phyloP scores from a whole-genome alignment of 2,797 vertebrate genomes.

The Lophura swinhoii region DNA sequence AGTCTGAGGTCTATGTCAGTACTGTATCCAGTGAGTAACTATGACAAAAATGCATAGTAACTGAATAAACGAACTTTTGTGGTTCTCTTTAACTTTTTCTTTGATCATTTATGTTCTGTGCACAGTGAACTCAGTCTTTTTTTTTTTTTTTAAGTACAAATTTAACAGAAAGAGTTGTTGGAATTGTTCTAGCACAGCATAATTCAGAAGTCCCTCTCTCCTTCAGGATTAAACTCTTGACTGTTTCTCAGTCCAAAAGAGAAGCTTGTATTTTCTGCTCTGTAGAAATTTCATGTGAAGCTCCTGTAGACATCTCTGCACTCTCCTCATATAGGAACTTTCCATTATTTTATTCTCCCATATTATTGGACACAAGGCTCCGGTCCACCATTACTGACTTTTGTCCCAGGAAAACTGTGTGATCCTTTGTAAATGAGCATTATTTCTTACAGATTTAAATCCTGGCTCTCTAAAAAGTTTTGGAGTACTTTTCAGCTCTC shows the following conservation, averaged over 20 bases:
- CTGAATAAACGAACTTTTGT: background rate
- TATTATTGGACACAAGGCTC: background rate
- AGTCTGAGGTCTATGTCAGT: background rate
- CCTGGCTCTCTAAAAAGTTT: slow-evolving; percentile 48
- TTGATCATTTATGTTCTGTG: background rate
- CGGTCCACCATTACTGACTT: background rate
- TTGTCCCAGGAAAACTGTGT: slow-evolving; percentile 43
- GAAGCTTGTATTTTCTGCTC: background rate
- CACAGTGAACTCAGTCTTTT: background rate
- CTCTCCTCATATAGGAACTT: background rate
- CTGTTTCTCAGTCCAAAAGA: background rate
- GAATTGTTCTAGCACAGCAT: background rate
- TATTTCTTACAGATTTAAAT: slow-evolving; percentile 59
- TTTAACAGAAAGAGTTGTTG: background rate
- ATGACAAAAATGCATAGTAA: background rate
- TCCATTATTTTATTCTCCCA: background rate
- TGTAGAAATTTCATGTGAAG: background rate
- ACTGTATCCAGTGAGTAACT: background rate
- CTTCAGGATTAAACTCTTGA: background rate
- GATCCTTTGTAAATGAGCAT: slow-evolving; percentile 33
- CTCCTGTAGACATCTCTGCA: background rate
- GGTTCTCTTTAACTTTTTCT: background rate
- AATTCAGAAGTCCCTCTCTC: background rate
- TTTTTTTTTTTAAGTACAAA: background rate
- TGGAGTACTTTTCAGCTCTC: slow-evolving; percentile 65